Percentiles rank a stretch among this genome's conserved stretches.
phyloP scores from a whole-genome alignment of 2,888 invertebrate genomes.

The Eristalis arbustorum region DNA sequence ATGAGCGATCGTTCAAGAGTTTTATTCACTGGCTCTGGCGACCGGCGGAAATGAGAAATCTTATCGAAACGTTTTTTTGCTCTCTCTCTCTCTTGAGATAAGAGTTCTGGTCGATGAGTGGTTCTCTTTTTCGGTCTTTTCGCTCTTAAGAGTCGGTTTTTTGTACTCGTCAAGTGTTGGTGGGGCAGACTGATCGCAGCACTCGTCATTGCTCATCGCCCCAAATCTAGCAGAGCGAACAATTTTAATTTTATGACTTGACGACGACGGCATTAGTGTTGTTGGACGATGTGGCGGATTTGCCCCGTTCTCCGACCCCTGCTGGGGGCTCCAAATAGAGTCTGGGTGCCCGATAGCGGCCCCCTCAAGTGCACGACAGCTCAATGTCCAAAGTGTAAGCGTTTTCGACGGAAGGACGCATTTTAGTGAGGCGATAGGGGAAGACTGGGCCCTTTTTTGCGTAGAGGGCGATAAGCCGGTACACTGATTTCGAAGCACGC shows the following conservation, averaged over 20 bases:
- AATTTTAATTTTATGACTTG: conserved; percentile 25
- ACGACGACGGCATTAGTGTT: conserved; percentile 24
- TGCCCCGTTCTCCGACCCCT: neutral
- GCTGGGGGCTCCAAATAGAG: conserved; percentile 7
- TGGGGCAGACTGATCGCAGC: conserved; percentile 14
- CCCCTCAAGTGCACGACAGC: conserved; percentile 16
- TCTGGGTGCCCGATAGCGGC: conserved; percentile 20
- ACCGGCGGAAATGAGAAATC: conserved; percentile 55
- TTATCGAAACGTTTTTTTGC: conserved; percentile 42
- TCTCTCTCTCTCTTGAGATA: conserved; percentile 42
- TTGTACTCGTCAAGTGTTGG: conserved; percentile 33
- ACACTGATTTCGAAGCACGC: neutral
- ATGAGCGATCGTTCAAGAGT: conserved; percentile 48
- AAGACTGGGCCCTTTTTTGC: conserved; percentile 8
- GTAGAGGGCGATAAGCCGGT: conserved; percentile 4
- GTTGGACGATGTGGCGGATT: conserved; percentile 6
- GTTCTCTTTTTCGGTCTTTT: neutral
- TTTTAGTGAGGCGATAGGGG: conserved; percentile 11
- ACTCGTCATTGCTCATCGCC: conserved; percentile 1
- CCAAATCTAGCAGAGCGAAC: conserved; percentile 14
- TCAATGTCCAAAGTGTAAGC: conserved; percentile 64
- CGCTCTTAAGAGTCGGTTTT: conserved; percentile 18
- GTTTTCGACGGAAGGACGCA: conserved; percentile 11
- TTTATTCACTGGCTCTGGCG: conserved; percentile 50
- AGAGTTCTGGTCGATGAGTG: conserved; percentile 3